Base-by-base conservation (phyloP, 1,140 invertebrate species). In the Ectropis grisescens region DNA sequence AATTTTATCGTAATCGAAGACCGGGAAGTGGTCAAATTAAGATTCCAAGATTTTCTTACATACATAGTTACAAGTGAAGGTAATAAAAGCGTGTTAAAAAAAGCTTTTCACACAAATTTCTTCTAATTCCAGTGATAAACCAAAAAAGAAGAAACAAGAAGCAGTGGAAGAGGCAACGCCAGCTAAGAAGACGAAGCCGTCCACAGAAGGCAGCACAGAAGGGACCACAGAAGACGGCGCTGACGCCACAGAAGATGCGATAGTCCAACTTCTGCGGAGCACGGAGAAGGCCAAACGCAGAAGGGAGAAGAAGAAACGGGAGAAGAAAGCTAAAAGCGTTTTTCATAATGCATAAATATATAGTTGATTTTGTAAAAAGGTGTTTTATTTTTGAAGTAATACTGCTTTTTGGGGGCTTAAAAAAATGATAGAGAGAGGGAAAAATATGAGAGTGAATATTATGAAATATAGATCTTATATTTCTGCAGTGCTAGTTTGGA, bases 271-370 rank as follows among this genome's bases (percentile, higher is more conserved):
- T 7, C 56, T 83, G 1, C 46, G 42, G 11, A 83, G 70, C 37
- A 81, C 79, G 0, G 79, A 83, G 50, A 75, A 69, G 45, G 47
- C 59, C 37, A 83, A 79, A 47, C 46, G 54, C 23, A 75, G 57
- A 35, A 42, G 66, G 11, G 69, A 78, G 24, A 68, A 80, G 53
- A 57, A 44, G 37, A 80, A 70, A 13, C 54, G 35, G n/a, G 66
- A 79, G 46, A 83, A 80, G 50, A 81, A 72, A 49, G 56, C 64
- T 1, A 80, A 74, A 35, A 81, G 76, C 37, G 62, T 83, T 0
- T 82, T 76, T 35, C 50, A 75, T 59, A 79, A 75, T 50, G 69
- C 68, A 53, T 47, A 51, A 40, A 51, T 2, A 26, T 34, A 8
- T 19, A 8, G 8, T 19, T 19, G 3, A 8, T 19, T 19, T 19